These are phyloP conservation scores for Noctuana brunneofusca DNA, from an alignment of 2,888 invertebrate species.

Conservation along the genomic window DNA sequence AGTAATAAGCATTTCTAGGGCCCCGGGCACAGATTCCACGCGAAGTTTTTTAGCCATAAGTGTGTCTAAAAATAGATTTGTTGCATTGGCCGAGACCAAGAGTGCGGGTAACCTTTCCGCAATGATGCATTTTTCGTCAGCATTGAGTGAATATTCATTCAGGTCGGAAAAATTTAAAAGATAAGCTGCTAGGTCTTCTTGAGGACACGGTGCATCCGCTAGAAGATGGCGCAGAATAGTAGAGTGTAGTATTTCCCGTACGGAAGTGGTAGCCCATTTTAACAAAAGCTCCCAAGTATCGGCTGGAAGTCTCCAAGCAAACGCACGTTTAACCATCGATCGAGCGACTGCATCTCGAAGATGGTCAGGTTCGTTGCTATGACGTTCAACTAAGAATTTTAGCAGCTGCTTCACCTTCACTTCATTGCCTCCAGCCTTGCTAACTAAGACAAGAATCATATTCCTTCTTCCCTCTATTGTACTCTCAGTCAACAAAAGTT, in stretches of 20 bases:
- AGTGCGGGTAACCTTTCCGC: constrained; percentile 42
- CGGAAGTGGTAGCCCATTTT: constrained; percentile 52
- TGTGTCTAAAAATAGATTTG: constrained; percentile 47
- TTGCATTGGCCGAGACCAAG: constrained; percentile 43
- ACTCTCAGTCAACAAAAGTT: constrained; percentile 51
- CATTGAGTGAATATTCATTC: constrained; percentile 50
- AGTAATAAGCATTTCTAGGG: constrained; percentile 43
- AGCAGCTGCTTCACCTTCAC: constrained; percentile 53
- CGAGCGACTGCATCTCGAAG: constrained; percentile 60
- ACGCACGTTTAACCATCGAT: constrained; percentile 61
- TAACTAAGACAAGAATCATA: constrained; percentile 65
- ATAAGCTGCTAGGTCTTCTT: constrained; percentile 47
- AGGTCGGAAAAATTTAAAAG: constrained; percentile 52
- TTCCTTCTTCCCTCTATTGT: constrained; percentile 55
- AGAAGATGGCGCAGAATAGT: constrained; percentile 57
- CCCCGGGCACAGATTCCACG: constrained; percentile 43
- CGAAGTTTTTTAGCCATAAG: constrained; percentile 48
- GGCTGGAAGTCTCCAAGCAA: constrained; percentile 58
- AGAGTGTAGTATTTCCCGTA: constrained; percentile 64
- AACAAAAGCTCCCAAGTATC: constrained; percentile 54
- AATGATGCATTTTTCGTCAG: constrained; percentile 47
- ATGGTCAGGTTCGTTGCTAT: constrained; percentile 58
- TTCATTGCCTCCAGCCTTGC: constrained; percentile 59
- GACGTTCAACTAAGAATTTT: constrained; percentile 47
- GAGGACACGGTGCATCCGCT: constrained; percentile 39